These are phyloP conservation scores for Temnothorax rugatulus DNA, from an alignment of 2,888 invertebrate species.

Conservation along the genomic window DNA sequence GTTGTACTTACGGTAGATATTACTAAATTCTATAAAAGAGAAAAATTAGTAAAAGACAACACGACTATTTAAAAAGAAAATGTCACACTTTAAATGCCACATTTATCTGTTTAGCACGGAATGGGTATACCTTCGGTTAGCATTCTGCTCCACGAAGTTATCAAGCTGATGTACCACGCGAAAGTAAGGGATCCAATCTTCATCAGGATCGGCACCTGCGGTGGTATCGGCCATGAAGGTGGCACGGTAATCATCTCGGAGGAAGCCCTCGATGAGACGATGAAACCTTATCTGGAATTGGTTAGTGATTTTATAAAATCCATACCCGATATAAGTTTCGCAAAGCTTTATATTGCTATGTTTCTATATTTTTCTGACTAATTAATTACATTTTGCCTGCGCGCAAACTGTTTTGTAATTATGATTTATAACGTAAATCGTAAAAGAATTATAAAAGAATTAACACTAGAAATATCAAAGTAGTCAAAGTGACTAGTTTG, in stretches of 20 bases:
- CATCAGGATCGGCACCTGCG: slow-evolving; percentile 97
- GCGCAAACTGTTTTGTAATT: background rate
- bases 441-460: background rate
- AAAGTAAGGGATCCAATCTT: slow-evolving; percentile 95
- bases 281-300: slow-evolving; percentile 94
- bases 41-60: background rate
- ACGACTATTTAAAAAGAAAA: background rate
- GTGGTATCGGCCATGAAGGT: slow-evolving; percentile 96
- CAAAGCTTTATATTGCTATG: background rate
- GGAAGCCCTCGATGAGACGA: slow-evolving; percentile 95
- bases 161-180: slow-evolving; percentile 98
- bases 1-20: background rate
- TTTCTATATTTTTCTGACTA: background rate
- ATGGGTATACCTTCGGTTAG: slow-evolving; percentile 99
- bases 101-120: slow-evolving; percentile 91
- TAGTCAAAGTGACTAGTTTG: background rate
- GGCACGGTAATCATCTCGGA: slow-evolving; percentile 98
- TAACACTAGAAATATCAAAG: background rate
- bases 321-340: background rate
- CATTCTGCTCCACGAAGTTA: slow-evolving; percentile 97
- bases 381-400: background rate
- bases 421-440: background rate
- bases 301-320: slow-evolving; percentile 87
- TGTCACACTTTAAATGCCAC: background rate
- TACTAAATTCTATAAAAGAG: background rate